Conservation (phyloP, 2,113 vertebrate genomes). For the Macrotis lagotis region DNA sequence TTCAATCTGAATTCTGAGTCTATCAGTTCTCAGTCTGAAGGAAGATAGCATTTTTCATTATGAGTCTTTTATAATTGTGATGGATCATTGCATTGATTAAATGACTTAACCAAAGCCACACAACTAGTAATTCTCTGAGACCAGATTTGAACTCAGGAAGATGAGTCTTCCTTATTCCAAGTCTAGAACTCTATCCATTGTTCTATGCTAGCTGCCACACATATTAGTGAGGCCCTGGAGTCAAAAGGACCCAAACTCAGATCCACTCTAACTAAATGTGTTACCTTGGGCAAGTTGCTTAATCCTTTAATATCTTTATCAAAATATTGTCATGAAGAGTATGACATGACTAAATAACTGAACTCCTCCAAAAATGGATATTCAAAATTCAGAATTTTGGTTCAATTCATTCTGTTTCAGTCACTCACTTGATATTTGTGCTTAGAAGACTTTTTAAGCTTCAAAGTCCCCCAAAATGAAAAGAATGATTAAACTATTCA, state of each 20-base stretch:
- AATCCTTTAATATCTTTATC: background rate
- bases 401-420: background rate
- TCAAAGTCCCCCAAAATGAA: too few relatives aligned
- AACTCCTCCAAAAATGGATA: background rate
- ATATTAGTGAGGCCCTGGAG: background rate
- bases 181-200: background rate
- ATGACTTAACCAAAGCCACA: too few relatives aligned
- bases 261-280: too few relatives aligned
- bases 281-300: too few relatives aligned
- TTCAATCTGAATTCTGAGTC: background rate
- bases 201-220: background rate
- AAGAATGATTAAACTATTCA: too few relatives aligned
- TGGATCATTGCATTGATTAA: too few relatives aligned
- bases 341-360: background rate
- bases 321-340: background rate
- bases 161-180: background rate
- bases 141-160: background rate
- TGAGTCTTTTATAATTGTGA: background rate
- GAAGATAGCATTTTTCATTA: background rate
- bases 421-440: background rate
- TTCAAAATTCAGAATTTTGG: background rate
- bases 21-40: background rate
- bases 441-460: background rate
- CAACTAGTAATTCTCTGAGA: background rate
- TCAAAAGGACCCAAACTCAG: too few relatives aligned